Evolutionary conservation across 2,888 invertebrate genomes (phyloP), one percentile per base, ranked within the genome.

Genomic region (Drosophila mercatorum): DNA sequence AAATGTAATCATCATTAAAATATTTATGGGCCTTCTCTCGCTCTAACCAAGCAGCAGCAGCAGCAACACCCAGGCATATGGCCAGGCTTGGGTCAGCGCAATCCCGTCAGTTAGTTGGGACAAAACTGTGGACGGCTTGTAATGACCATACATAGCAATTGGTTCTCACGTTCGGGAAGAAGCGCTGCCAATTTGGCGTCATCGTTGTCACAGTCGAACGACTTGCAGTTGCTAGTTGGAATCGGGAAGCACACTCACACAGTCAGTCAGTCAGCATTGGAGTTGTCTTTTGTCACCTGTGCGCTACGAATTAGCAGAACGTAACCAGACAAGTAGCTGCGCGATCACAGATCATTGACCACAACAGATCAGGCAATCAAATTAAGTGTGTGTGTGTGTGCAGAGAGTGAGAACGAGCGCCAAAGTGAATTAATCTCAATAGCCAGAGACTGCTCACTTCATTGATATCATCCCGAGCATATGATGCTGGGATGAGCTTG

Each of bases 1-100:
- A 89, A 88, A 89, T 83, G 87, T 87, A 87, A 87, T 87, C 87
- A 87, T 87, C 87, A 87, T 87, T 87, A 87, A 87, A 87, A 87
- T 88, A 87, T 87, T 88, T 87, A 87, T 87, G 87, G 81, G 68
- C 66, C 68, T 75, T 72, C 81, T 82, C 87, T 81, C 80, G 79
- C 87, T 83, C 82, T 79, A 72, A 63, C 78, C 78, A 79, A 67
- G 59, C 59, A 68, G 44, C 55, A 49, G 44, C 55, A 49, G 44
- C 44, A 36, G 31, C 53, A 49, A 22, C 60, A 60, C 49, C 58
- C 40, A 41, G 55, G 55, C 41, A 58, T 12, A 26, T 47, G 58
- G 40, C 40, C 31, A 43, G 17, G 53, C 60, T 53, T 56, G 41
- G 53, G 60, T 47, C 68, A 62, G 14, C 51, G 63, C 74, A 72